These are phyloP conservation scores for Amphibalanus amphitrite DNA, from an alignment of 1,140 invertebrate species.

Conservation along the genomic window DNA sequence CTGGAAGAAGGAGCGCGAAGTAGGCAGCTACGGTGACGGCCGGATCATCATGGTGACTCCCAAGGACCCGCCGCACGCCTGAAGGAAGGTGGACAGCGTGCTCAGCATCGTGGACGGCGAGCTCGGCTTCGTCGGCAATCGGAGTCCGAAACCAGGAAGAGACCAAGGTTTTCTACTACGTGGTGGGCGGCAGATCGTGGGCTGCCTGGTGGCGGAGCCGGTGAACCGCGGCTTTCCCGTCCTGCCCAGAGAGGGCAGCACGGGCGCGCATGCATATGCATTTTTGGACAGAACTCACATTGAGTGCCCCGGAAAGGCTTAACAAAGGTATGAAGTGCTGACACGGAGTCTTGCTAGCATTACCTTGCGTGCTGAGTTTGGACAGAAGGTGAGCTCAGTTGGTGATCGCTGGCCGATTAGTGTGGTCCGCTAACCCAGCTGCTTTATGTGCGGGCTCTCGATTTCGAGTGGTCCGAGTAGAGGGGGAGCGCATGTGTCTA, in stretches of 20 bases:
- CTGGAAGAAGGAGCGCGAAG: constrained; percentile 30
- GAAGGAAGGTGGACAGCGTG: constrained; percentile 29
- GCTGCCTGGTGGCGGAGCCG: constrained; percentile 16
- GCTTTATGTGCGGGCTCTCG: no score
- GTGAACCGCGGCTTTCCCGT: constrained; percentile 7
- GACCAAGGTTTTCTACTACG: constrained; percentile 14
- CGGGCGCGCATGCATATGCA: no score
- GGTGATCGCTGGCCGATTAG: no score
- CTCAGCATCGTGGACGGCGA: constrained; percentile 27
- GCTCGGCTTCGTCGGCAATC: constrained; percentile 23
- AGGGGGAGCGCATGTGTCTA: no score
- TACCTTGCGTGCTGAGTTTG: no score
- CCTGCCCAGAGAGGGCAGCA: background rate
- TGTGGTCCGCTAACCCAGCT: no score
- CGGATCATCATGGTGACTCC: constrained; percentile 24
- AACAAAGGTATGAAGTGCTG: no score
- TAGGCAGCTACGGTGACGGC: constrained; percentile 25
- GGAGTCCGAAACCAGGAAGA: background rate
- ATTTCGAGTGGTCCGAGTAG: no score
- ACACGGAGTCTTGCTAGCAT: no score
- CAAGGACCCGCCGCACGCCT: constrained; percentile 24
- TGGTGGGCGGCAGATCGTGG: constrained; percentile 15
- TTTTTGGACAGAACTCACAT: no score
- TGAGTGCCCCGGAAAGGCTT: no score
- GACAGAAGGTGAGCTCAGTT: no score